Evolutionary conservation across 2,113 vertebrate species (phyloP), one percentile per base, ranked within the genome.

Genomic region (chimpanzee (Pan troglodytes)): DNA sequence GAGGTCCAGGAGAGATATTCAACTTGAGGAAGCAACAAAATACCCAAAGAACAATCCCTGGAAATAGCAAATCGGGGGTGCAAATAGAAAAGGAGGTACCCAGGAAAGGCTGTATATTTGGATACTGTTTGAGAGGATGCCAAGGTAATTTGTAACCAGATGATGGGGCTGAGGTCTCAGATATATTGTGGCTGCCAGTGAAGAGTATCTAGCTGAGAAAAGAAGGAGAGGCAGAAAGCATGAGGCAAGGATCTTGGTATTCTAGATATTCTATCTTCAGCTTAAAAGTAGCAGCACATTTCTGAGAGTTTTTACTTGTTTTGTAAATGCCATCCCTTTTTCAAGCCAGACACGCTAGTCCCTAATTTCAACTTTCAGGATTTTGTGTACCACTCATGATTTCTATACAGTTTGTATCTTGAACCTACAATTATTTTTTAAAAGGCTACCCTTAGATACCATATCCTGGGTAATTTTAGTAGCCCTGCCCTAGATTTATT

Each of bases 81-180:
- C 10, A 88, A 52, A 52, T 61, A 45, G 59, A 80, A 82, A 92
- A 50, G 1, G 1, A 92, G 8, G 11, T 87, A 30, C 22, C 18
- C 22, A 45, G 27, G 22, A 90, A 52, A 96, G 8, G 22, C 45
- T 81, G 22, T 35, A 27, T 64, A 45, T 48, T 22, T 35, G 25
- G 17, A 40, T 17, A 18, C 23, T 48, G 2, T 68, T 90, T 91
- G 75, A 93, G n/a, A 89, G 43, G 38, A 72, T 70, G 92, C 57
- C 85, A 81, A 32, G 57, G 59, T 91, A 95, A 88, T 91, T 64
- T 78, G 81, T 88, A 95, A 95, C 91, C 93, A 96, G 97, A 90
- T 90, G 92, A 95, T 96, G 80, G 92, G 96, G 88, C 90, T 97
- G 90, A 87, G 93, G 40, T 92, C 84, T 95, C 72, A 90, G 52